A percentile compares a stretch with the other conserved stretches of the same genome.
These are phyloP conservation scores for Hippocampus zosterae DNA, from an alignment of 2,113 vertebrate species.

Conservation along the genomic window DNA sequence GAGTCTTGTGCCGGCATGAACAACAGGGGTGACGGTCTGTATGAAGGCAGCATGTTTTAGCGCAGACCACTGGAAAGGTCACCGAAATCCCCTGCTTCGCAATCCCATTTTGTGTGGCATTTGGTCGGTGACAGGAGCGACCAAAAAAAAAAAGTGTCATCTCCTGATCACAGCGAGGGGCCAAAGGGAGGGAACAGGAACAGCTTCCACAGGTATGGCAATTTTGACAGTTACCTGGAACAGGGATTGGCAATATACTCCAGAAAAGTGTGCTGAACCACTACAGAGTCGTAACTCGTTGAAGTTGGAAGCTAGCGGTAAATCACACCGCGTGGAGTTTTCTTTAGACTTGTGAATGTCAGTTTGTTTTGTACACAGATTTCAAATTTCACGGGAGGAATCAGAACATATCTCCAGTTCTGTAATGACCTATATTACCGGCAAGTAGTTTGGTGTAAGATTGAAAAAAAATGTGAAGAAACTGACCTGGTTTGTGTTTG, in stretches of 20 bases:
- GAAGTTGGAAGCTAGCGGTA: too few relatives aligned
- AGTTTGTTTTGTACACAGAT: too few relatives aligned
- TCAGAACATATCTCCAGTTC: neutral
- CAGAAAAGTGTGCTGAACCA: too few relatives aligned
- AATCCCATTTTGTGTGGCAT: slow-evolving; percentile 51
- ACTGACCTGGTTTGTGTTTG: neutral
- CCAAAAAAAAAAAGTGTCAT: slow-evolving; percentile 65
- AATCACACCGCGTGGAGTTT: too few relatives aligned
- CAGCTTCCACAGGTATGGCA: slow-evolving; percentile 29
- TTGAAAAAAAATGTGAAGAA: neutral
- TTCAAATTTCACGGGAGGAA: too few relatives aligned
- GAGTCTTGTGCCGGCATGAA: slow-evolving; percentile 23
- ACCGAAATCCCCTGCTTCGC: slow-evolving; percentile 29
- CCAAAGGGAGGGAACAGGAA: slow-evolving; percentile 15
- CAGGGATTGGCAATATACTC: too few relatives aligned
- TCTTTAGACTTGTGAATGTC: too few relatives aligned
- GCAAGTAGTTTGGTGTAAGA: neutral
- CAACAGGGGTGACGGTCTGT: slow-evolving; percentile 48
- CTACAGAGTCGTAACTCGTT: too few relatives aligned
- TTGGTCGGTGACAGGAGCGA: slow-evolving; percentile 65
- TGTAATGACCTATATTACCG: neutral
- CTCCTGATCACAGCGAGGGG: slow-evolving; percentile 47
- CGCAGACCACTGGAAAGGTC: slow-evolving; percentile 63
- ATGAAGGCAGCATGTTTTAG: slow-evolving; percentile 30
- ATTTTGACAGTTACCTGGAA: too few relatives aligned